These are phyloP conservation scores for Austrolebias charrua DNA, from an alignment of 2,797 vertebrate species.

Conservation along the genomic window DNA sequence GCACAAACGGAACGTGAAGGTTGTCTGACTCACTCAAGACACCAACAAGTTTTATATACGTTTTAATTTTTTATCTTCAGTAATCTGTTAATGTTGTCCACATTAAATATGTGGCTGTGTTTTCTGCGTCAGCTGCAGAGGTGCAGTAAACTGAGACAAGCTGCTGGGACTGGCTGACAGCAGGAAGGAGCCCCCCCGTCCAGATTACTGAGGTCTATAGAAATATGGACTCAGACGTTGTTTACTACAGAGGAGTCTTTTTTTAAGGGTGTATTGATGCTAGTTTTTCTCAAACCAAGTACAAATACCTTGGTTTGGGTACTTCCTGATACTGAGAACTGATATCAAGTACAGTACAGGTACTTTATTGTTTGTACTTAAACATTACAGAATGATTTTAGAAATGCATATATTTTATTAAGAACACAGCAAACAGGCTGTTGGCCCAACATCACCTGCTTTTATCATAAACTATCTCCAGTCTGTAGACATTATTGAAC, in stretches of 20 bases:
- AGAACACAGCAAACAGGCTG: no score
- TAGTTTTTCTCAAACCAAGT: background rate
- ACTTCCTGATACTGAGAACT: no score
- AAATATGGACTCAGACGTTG: background rate
- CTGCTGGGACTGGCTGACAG: constrained; percentile 38
- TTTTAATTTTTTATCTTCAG: background rate
- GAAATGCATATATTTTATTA: no score
- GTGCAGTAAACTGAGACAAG: constrained; percentile 21
- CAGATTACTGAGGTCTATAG: background rate
- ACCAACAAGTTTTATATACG: background rate
- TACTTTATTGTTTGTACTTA: no score
- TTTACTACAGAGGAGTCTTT: background rate
- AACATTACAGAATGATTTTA: no score
- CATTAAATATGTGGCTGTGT: background rate
- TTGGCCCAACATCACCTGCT: no score
- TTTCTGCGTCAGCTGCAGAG: background rate
- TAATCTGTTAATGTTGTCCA: background rate
- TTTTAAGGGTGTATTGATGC: no score
- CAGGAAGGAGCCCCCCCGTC: constrained; percentile 34
- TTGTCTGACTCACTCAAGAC: background rate
- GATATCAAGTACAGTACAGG: no score
- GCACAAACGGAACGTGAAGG: no score
- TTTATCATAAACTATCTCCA: no score
- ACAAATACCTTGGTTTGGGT: no score
- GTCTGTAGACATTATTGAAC: no score